Evolutionary conservation across 2,113 vertebrate species (phyloP), one percentile per base, ranked within the genome.

Genomic region (Corynorhinus townsendii): DNA sequence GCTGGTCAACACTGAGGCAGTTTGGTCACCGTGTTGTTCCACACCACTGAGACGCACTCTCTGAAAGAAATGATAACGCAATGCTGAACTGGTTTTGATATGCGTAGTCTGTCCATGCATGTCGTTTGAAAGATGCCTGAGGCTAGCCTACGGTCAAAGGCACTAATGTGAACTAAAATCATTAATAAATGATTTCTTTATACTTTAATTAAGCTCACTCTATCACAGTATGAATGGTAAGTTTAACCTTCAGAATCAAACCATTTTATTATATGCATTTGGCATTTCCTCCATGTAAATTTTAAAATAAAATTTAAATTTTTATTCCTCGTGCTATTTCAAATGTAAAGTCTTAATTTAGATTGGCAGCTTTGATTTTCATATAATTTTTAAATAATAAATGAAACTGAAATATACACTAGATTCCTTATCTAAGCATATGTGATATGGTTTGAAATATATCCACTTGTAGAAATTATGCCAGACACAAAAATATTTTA

Each of bases 121-220:
- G 64, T 30, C 95, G 49, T 12, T 91, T 76, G 22, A 89, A 73
- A 66, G 62, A 85, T 73, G 86, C 89, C 92, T 92, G 93, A 83
- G 73, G 96, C 96, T 97, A 95, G 95, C 95, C 97, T 94, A 90
- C 91, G 94, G 96, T 96, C 66, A 96, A 96, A 98, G 84, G 59
- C 75, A 96, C 92, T 96, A 97, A 96, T 81, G 62, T 79, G 86
- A 94, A 80, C 59, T 86, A 96, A 96, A 97, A 95, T 91, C 90
- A 97, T 96, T 94, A 97, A 97, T 97, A 98, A 98, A 97, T 97
- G 68, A 97, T 35, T 83, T 68, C 95, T 97, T 97, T 94, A 96
- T 93, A 47, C 95, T 97, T 96, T 96, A 96, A 94, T 97, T 97
- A 95, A 90, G 79, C 56, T 95, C 4, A 45, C 77, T 80, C 20